Evolutionary conservation across 2,888 invertebrate genomes (phyloP), one percentile per base, ranked within the genome.

Genomic region (Eilema griseolum): DNA sequence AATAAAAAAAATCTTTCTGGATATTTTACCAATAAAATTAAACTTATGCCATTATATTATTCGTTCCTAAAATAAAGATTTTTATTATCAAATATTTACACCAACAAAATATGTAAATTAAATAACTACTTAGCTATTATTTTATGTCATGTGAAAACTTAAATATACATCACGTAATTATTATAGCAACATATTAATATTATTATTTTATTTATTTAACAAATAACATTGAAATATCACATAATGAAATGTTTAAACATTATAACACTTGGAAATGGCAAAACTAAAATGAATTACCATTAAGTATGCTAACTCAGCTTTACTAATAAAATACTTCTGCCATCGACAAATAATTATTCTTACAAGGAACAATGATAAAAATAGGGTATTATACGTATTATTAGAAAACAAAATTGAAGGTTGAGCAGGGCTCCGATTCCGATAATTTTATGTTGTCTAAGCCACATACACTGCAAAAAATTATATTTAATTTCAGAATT

Each of bases 181-280:
- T 84, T 86, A 90, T 89, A 85, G 86, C 88, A 92, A 91, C 90
- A 87, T 88, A 89, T 86, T 85, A 86, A 82, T 87, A 86, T 88
- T 90, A 85, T 88, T 85, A 89, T 91, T n/a, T 89, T 90, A 93
- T 93, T 91, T 90, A 90, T 88, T 90, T 92, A 95, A 94, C 94
- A 93, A 88, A 95, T 94, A 95, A 95, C 94, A 94, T 94, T 90
- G 86, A 92, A 93, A 95, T 95, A 95, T 95, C 95, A 95, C 95
- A 95, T 93, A 85, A 92, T 90, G 90, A 93, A 92, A 92, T 90
- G 89, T 91, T 90, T 88, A 86, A 92, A 91, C 89, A 92, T 90
- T 82, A 85, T 88, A 92, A 92, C 89, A 88, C 87, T 88, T 89
- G 86, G 88, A 83, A 92, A 92, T 92, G 92, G 90, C 92, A 90